These are phyloP conservation scores for Sycophila texana DNA, from an alignment of 2,888 invertebrate species.

Conservation along the genomic window DNA sequence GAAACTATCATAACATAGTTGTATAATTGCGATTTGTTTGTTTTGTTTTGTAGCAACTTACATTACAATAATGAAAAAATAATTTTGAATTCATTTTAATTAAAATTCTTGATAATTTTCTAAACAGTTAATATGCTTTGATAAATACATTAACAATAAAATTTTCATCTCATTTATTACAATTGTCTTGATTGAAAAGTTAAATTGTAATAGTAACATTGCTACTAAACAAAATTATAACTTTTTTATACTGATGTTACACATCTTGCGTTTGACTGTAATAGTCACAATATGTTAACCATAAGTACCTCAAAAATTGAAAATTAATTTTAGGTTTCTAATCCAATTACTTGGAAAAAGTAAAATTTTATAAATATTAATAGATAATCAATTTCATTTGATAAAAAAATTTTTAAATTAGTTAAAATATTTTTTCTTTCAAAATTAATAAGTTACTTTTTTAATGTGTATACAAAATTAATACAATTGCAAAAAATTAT, in stretches of 20 bases:
- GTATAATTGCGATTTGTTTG: constrained; percentile 42
- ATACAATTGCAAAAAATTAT: not conserved
- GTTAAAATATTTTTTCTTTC: too few relatives aligned
- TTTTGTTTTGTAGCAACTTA: constrained; percentile 47
- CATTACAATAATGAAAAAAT: not conserved
- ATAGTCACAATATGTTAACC: constrained; percentile 23
- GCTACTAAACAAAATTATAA: constrained; percentile 49
- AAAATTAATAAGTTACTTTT: too few relatives aligned
- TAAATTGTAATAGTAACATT: constrained; percentile 18
- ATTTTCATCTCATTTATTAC: not conserved
- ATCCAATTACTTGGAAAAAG: constrained; percentile 6
- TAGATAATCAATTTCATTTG: not conserved
- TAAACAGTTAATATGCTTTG: too few relatives aligned
- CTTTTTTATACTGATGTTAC: constrained; percentile 26
- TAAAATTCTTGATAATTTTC: not conserved
- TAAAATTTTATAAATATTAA: not conserved
- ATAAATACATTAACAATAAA: too few relatives aligned
- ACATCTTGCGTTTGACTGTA: constrained; percentile 47
- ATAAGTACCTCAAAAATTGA: constrained; percentile 12
- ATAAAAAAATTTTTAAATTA: not conserved
- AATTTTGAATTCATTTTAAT: not conserved
- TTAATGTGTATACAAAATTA: too few relatives aligned
- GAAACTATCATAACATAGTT: constrained; percentile 27
- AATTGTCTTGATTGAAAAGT: constrained; percentile 1
- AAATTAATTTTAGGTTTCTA: constrained; percentile 17